Percentiles rank a stretch among this genome's conserved stretches.
phyloP scores from a whole-genome alignment of 2,888 invertebrate species.

The Heliconius hortense region DNA sequence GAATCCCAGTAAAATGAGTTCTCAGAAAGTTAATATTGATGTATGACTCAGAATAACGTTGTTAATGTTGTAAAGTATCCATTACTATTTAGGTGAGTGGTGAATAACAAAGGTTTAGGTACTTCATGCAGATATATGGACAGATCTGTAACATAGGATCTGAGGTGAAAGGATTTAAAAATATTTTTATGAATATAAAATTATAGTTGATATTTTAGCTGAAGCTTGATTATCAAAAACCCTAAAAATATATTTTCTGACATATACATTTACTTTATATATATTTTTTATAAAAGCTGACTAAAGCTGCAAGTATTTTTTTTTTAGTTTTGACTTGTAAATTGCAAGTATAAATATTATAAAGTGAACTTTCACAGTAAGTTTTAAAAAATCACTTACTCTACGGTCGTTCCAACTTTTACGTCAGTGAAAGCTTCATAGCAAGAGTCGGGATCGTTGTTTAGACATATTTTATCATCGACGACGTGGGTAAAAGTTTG shows the following conservation, averaged over 20 bases:
- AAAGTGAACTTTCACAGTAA: neutral
- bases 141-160: no score
- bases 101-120: no score
- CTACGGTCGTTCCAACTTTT: neutral
- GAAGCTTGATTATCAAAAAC: no score
- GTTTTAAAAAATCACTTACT: neutral
- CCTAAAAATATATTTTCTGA: no score
- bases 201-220: no score
- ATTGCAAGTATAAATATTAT: neutral
- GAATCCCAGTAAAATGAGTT: neutral
- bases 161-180: no score
- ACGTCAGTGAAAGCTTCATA: neutral
- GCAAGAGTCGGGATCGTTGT: neutral
- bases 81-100: no score
- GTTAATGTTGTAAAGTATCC: neutral
- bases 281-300: no score
- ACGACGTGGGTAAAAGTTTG: neutral
- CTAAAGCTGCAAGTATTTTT: no score
- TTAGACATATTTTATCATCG: neutral
- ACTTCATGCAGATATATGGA: no score
- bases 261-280: no score
- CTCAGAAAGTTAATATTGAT: neutral
- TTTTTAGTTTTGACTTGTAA: neutral
- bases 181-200: no score
- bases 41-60: neutral